phyloP scores from a whole-genome alignment of 2,888 invertebrate genomes.

The Oxystoma pomonae region DNA sequence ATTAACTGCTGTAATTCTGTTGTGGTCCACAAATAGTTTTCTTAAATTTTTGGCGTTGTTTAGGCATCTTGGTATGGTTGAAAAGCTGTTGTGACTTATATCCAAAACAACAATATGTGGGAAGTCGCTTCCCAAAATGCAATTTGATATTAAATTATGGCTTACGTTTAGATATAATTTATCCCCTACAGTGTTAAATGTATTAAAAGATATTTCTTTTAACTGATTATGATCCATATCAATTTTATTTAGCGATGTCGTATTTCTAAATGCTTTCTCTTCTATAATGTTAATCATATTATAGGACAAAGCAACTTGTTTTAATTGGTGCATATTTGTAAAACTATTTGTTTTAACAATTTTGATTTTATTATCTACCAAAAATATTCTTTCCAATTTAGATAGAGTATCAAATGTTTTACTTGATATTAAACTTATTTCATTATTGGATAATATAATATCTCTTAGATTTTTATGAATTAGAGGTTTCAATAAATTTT shows the following conservation, averaged over 20 bases:
- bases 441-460: slow-evolving; percentile 78
- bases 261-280: slow-evolving; percentile 67
- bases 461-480: slow-evolving; percentile 71
- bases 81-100: slow-evolving; percentile 63
- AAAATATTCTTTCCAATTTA: slow-evolving; percentile 70
- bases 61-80: slow-evolving; percentile 64
- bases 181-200: slow-evolving; percentile 66
- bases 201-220: slow-evolving; percentile 61
- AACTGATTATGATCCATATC: slow-evolving; percentile 78
- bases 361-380: slow-evolving; percentile 74
- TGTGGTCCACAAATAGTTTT: slow-evolving; percentile 68
- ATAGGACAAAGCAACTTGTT: slow-evolving; percentile 77
- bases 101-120: slow-evolving; percentile 66
- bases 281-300: slow-evolving; percentile 74
- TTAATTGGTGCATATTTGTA: slow-evolving; percentile 70
- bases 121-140: slow-evolving; percentile 29
- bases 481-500: slow-evolving; percentile 62
- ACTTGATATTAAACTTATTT: slow-evolving; percentile 63
- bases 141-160: slow-evolving; percentile 57
- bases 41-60: slow-evolving; percentile 60
- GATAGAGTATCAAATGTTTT: slow-evolving; percentile 68
- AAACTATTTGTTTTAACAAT: slow-evolving; percentile 69
- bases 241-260: slow-evolving; percentile 70
- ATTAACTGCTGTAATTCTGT: slow-evolving; percentile 65
- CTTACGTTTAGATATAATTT: slow-evolving; percentile 74